These are phyloP conservation scores for Drosophila setifemur DNA, from an alignment of 1,140 invertebrate species.

Conservation along the genomic window DNA sequence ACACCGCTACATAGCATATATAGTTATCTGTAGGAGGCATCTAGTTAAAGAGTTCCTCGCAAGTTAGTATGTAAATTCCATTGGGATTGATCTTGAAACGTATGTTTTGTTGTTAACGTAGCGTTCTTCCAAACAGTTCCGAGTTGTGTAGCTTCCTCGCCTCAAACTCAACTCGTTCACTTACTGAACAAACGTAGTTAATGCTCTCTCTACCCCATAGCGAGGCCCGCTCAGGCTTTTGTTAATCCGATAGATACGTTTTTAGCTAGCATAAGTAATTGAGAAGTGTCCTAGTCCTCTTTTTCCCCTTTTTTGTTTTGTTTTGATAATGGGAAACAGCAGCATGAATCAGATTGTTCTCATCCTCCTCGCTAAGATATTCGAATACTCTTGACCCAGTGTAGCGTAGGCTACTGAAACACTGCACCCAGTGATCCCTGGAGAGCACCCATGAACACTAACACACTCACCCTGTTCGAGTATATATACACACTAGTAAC, in stretches of 20 bases:
- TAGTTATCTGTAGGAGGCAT: slow-evolving; percentile 13
- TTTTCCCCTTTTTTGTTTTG: slow-evolving; percentile 2
- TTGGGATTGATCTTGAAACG: slow-evolving; percentile 13
- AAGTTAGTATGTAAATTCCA: slow-evolving; percentile 64
- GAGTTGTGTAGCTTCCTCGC: slow-evolving; percentile 31
- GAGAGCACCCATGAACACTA: slow-evolving; percentile 18
- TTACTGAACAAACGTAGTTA: slow-evolving; percentile 4
- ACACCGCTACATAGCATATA: slow-evolving; percentile 11
- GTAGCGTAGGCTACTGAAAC: slow-evolving; percentile 58
- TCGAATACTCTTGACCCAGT: slow-evolving; percentile 41
- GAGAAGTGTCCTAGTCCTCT: slow-evolving; percentile 19
- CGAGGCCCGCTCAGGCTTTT: slow-evolving; percentile 36
- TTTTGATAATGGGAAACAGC: slow-evolving; percentile 21
- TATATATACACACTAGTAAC: slow-evolving; percentile 28
- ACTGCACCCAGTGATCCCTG: slow-evolving; percentile 27
- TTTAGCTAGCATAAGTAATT: slow-evolving; percentile 45
- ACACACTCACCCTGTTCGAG: slow-evolving; percentile 41
- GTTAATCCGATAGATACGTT: slow-evolving; percentile 20
- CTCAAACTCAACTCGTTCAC: slow-evolving; percentile 6
- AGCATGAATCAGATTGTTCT: slow-evolving; percentile 27
- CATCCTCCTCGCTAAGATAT: not conserved
- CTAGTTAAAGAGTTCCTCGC: slow-evolving; percentile 43
- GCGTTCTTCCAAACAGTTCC: slow-evolving; percentile 65
- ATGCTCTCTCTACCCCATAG: slow-evolving; percentile 27
- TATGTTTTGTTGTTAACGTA: slow-evolving; percentile 43